These are phyloP conservation scores for Polyodon spathula DNA, from an alignment of 2,113 vertebrate genomes.

Conservation along the genomic window DNA sequence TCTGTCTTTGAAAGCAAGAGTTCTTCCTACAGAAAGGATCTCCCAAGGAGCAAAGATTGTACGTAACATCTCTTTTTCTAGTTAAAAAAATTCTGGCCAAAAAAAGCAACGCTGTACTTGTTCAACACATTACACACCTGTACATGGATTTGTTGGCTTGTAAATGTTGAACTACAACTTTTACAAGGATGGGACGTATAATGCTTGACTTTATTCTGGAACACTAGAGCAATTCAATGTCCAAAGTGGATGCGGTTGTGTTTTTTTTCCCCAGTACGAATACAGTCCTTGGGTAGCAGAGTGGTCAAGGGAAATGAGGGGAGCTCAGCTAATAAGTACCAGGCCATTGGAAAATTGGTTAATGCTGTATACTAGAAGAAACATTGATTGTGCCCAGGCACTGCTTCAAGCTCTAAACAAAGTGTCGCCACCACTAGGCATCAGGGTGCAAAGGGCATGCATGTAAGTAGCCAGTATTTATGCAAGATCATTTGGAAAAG, in stretches of 20 bases:
- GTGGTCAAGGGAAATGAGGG: slow-evolving; percentile 81
- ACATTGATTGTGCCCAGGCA: slow-evolving; percentile 52
- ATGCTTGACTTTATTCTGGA: neutral
- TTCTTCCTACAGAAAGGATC: slow-evolving; percentile 76
- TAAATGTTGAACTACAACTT: neutral
- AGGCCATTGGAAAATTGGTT: slow-evolving; percentile 73
- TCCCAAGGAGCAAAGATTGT: slow-evolving; percentile 66
- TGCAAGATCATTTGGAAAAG: neutral
- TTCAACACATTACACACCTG: too few species aligned
- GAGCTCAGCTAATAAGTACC: slow-evolving; percentile 53
- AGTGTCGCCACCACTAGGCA: slow-evolving; percentile 70
- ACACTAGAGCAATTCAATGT: neutral
- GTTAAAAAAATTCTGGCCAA: neutral
- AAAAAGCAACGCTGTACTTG: too few species aligned
- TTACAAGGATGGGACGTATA: neutral
- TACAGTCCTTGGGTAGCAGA: slow-evolving; percentile 71
- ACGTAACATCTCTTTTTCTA: slow-evolving; percentile 23
- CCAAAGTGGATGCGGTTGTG: neutral
- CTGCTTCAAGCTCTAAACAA: slow-evolving; percentile 70
- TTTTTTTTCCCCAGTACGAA: slow-evolving; percentile 58
- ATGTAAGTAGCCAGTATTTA: slow-evolving; percentile 57
- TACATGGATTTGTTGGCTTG: too few species aligned
- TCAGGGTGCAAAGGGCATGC: slow-evolving; percentile 55
- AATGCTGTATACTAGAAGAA: slow-evolving; percentile 63
- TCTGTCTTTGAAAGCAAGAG: slow-evolving; percentile 66